phyloP scores from a whole-genome alignment of 2,113 vertebrate species.

The Ciconia maguari region DNA sequence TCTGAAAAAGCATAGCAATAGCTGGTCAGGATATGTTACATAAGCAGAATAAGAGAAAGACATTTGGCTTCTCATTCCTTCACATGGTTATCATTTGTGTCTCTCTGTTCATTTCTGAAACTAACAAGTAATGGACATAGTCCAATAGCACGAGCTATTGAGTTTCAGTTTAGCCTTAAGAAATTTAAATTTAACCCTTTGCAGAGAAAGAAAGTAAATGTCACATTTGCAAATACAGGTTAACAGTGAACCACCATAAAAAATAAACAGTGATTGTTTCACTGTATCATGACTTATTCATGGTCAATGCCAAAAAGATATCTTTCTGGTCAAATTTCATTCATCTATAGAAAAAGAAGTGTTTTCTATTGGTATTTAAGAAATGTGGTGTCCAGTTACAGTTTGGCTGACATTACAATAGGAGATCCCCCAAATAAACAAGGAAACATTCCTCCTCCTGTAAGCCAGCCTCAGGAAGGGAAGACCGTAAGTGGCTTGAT shows the following conservation, averaged over 20 bases:
- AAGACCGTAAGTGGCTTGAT: neutral
- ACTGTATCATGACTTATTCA: neutral
- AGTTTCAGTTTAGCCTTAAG: neutral
- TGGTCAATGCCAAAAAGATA: neutral
- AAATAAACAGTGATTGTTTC: neutral
- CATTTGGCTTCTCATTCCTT: neutral
- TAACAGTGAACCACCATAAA: neutral
- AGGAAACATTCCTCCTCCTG: neutral
- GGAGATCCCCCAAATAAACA: neutral
- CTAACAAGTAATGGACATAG: neutral
- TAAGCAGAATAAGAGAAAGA: neutral
- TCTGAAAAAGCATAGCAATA: neutral
- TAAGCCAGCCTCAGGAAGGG: neutral
- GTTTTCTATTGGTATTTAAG: neutral
- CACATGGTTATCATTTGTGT: neutral
- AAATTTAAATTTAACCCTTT: neutral
- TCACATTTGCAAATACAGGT: neutral
- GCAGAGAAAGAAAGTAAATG: neutral
- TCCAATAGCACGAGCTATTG: neutral
- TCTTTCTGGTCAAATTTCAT: neutral
- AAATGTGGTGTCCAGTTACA: neutral
- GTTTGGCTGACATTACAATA: neutral
- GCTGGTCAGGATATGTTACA: neutral
- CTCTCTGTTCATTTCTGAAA: neutral
- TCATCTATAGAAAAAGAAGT: neutral